Percentiles rank a stretch among this genome's conserved stretches.
Conservation (phyloP, 2,888 invertebrate species). For the Acronicta leporina region DNA sequence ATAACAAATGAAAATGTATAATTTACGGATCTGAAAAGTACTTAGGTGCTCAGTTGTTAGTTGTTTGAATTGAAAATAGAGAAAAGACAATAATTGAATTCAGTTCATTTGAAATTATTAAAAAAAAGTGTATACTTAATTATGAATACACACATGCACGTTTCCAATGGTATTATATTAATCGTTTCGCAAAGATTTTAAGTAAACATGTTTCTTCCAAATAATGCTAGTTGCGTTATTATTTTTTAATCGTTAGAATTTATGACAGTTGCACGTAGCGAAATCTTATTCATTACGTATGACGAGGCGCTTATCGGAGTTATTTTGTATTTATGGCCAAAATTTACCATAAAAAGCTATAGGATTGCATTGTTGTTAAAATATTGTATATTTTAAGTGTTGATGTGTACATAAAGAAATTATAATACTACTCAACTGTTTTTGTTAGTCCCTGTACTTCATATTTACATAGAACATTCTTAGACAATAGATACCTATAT, state of each 20-base stretch:
- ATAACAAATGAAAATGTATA: conserved; percentile 11
- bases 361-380: conserved; percentile 58
- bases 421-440: conserved; percentile 59
- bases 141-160: conserved; percentile 26
- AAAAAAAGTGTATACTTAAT: conserved; percentile 14
- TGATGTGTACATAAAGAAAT: conserved; percentile 82
- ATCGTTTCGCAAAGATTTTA: conserved; percentile 13
- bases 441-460: conserved; percentile 66
- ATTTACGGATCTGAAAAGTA: conserved; percentile 14
- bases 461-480: conserved; percentile 26
- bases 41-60: conserved; percentile 4
- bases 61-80: conserved; percentile 12
- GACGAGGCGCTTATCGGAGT: conserved; percentile 27
- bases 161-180: conserved; percentile 14
- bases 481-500: conserved; percentile 29
- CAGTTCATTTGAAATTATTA: conserved; percentile 13
- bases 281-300: conserved; percentile 25
- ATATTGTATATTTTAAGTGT: conserved; percentile 73
- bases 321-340: conserved; percentile 37
- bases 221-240: conserved; percentile 27
- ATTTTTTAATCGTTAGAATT: conserved; percentile 37
- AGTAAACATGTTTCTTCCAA: conserved; percentile 30
- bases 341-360: conserved; percentile 46
- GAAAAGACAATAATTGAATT: conserved; percentile 11
- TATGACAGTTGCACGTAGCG: conserved; percentile 45